Evolutionary conservation across 2,888 invertebrate genomes (phyloP), one percentile per base, ranked within the genome.

Genomic region (Linnaemya tessellans): DNA sequence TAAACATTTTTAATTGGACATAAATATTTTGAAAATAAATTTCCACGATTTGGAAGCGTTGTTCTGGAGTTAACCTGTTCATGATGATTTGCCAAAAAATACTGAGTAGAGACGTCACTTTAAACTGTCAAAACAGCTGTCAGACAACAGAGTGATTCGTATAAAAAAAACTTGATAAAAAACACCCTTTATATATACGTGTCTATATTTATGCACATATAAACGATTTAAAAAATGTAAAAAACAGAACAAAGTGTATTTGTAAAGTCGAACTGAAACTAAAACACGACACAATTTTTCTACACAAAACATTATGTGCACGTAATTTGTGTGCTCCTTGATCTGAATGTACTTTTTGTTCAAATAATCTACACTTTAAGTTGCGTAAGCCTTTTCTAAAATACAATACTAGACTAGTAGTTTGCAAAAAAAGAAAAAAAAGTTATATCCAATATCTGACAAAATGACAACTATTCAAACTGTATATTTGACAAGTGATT

Each of bases 311-410:
- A n/a, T 67, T 46, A 18, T 25, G 22, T 56, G 35, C 10, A 46
- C 56, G 54, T 13, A 20, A 15, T 51, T 38, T 15, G 38, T 56
- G 3, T 22, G 1, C 9, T 25, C 25, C 22, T 58, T 25, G 41
- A 25, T 35, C 9, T 56, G n/a, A 71, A 56, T 65, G 35, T 56
- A 58, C 41, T 41, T 56, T 58, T 58, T 65, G 56, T 65, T 35
- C 49, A 80, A 38, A n/a, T 65, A 46, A 73, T 71, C 46, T 71
- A 38, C 25, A 58, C 25, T 22, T 68, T 30, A 56, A 46, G 25
- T 80, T 80, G 79, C 56, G 73, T 65, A 73, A 80, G 65, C 58
- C 65, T 80, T 80, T 80, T 58, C 58, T 65, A 67, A 65, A 20
- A 73, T 67, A 49, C 15, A 73, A 10, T 41, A 25, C 25, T 18